Evolutionary conservation across 2,888 invertebrate genomes (phyloP).

Genomic region (Physocephala rufipes): DNA sequence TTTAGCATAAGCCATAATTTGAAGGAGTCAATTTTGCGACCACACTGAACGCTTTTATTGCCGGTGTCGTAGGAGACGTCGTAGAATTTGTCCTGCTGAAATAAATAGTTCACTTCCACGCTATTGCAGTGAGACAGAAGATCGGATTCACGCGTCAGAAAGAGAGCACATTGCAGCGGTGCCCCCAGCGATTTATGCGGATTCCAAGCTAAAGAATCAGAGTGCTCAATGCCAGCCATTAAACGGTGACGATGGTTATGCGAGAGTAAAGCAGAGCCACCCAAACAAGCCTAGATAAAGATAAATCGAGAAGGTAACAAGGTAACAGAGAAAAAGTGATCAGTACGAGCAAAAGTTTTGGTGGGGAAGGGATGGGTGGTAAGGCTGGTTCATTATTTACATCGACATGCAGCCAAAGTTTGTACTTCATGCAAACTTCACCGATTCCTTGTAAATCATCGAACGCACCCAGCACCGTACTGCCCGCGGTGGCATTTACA

Average conservation of each 20-base stretch:
- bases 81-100: conserved; percentile 87
- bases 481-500: conserved; percentile 81
- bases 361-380: too few species aligned
- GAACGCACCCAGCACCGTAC: conserved; percentile 85
- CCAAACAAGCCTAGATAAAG: conserved; percentile 75
- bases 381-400: conserved; percentile 69
- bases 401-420: conserved; percentile 85
- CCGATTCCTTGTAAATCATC: conserved; percentile 76
- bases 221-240: conserved; percentile 68
- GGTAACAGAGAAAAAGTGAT: too few species aligned
- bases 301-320: conserved; percentile 16
- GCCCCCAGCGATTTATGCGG: conserved; percentile 86
- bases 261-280: conserved; percentile 79
- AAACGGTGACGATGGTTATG: conserved; percentile 69
- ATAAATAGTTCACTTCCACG: conserved; percentile 78
- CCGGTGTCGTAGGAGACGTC: conserved; percentile 82
- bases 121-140: conserved; percentile 73
- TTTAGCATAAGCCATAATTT: conserved; percentile 95
- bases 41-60: conserved; percentile 91
- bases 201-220: conserved; percentile 85
- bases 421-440: conserved; percentile 73
- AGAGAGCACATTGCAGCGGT: conserved; percentile 80
- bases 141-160: conserved; percentile 68
- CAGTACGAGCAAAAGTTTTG: too few species aligned
- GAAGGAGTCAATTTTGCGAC: conserved; percentile 89